phyloP scores from a whole-genome alignment of 2,888 invertebrate genomes.

The Hermodice carunculata region DNA sequence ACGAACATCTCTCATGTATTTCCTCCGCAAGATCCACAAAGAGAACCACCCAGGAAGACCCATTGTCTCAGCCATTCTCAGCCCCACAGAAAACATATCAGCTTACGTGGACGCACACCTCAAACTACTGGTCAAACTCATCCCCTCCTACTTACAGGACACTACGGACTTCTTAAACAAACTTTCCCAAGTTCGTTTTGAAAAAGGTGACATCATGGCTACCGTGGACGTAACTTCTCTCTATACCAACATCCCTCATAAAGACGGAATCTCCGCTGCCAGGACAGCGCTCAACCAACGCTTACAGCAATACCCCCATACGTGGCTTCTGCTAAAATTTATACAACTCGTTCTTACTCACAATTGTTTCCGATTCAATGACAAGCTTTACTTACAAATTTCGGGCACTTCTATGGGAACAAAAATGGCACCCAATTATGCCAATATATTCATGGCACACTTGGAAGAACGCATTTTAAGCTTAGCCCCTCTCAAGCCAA shows the following conservation, averaged over 20 bases:
- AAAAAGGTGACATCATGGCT: background rate
- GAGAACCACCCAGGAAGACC: background rate
- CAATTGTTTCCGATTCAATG: background rate
- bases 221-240: background rate
- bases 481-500: background rate
- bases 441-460: background rate
- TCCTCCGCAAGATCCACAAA: conserved; percentile 2
- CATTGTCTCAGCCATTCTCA: background rate
- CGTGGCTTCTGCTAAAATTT: background rate
- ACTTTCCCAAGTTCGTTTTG: no score
- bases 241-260: conserved; percentile 4
- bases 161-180: background rate
- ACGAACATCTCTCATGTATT: background rate
- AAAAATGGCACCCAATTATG: background rate
- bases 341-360: background rate
- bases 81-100: background rate
- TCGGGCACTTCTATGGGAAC: background rate
- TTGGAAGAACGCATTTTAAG: background rate
- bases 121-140: background rate
- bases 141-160: background rate
- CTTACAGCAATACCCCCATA: background rate
- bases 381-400: background rate
- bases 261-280: background rate
- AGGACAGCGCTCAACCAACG: background rate
- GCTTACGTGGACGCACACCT: background rate